Base-by-base conservation (phyloP, 2,113 vertebrate species). In the Burhinus bistriatus region DNA sequence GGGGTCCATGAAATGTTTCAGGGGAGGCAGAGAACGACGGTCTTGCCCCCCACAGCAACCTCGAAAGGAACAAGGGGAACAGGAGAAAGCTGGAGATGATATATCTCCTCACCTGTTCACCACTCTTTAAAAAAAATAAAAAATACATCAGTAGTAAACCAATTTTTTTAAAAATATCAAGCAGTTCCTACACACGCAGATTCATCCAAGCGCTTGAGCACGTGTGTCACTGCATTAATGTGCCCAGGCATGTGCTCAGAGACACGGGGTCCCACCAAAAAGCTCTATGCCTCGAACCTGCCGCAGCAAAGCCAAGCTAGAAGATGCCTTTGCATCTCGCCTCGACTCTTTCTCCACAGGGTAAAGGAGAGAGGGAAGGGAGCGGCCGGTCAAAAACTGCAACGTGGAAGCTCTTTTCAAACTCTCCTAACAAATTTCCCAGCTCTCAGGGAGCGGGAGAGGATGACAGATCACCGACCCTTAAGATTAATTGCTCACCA, bases 401-500 rank as follows among this genome's bases (percentile, higher is more conserved):
- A 11, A 11, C 4, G 27, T 30, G 36, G 81, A 88, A 95, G 71
- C 59, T 88, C 66, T 85, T 88, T 83, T 38, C 71, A 40, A 89
- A 71, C 80, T 25, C 86, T 71, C 83, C 90, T 30, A 75, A 87
- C 84, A 62, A 79, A 96, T 96, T 83, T 90, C 89, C 84, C 12
- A 0, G 76, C 89, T 96, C 51, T 42, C 82, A 5, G 82, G 83
- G 82, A 87, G 38, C 27, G 4, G 83, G 32, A 76, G 78, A 83
- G 87, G 90, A 96, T 97, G 97, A 97, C 96, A 93, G 97, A 97
- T 95, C 89, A 95, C 91, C 42, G 15, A 73, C 90, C 82, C 92
- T 90, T 62, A 59, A 97, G 97, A 98, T 97, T 69, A 96, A 98
- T 96, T 94, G 96, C 89, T 95, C 96, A 15, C 94, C 93, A 98